These are phyloP conservation scores for Meriones psammophilus DNA, from an alignment of 2,797 vertebrate genomes.

Conservation along the genomic window DNA sequence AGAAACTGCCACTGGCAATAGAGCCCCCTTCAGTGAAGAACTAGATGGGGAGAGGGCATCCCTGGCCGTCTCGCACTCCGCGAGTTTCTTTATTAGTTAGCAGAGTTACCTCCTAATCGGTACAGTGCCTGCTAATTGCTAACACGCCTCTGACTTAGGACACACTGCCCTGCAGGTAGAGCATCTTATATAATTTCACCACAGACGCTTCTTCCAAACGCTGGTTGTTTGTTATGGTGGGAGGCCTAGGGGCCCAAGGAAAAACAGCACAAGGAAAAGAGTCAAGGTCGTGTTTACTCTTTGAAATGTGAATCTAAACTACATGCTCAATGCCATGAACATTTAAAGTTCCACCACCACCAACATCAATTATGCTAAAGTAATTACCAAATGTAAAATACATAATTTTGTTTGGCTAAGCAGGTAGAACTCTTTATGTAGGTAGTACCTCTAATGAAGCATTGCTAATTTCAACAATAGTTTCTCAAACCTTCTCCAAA, in stretches of 20 bases:
- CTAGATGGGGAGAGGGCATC: not conserved
- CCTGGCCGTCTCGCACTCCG: not conserved
- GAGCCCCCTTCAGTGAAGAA: not conserved
- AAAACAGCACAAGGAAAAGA: conserved; percentile 48
- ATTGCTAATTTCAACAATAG: conserved; percentile 53
- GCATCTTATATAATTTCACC: not conserved
- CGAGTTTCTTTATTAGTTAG: not conserved
- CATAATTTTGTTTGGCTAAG: conserved; percentile 23
- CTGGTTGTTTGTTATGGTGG: not conserved
- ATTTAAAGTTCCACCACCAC: not conserved
- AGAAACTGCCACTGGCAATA: conserved; percentile 19
- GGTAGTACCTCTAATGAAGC: not conserved
- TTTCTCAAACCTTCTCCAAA: conserved; percentile 62
- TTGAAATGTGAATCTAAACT: conserved; percentile 13
- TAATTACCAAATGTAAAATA: conserved; percentile 27
- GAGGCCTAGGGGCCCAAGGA: conserved; percentile 2
- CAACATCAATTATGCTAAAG: conserved; percentile 20
- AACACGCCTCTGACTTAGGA: not conserved
- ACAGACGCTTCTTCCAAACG: conserved; percentile 1
- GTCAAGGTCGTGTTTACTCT: conserved; percentile 56
- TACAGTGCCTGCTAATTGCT: not conserved
- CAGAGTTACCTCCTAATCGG: not conserved
- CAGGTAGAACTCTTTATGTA: not conserved
- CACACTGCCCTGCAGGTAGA: not conserved
- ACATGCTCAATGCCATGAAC: conserved; percentile 6